phyloP scores from a whole-genome alignment of 2,113 vertebrate species.

The Oreochromis spilurus region DNA sequence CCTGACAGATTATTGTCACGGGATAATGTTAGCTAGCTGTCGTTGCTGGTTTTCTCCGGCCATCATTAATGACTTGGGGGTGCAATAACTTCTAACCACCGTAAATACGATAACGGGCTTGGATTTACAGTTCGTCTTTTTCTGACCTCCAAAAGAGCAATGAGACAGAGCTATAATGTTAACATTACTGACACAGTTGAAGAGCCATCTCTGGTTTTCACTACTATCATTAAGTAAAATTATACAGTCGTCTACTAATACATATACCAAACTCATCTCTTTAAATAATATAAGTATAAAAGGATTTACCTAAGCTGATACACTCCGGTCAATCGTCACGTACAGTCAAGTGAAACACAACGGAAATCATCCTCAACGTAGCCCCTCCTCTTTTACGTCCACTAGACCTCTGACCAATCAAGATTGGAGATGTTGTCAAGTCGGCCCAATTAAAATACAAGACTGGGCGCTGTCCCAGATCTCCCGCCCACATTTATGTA shows the following conservation, averaged over 20 bases:
- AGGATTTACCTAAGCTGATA: conserved; percentile 62
- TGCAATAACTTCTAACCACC: background rate
- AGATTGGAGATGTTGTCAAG: fast-evolving
- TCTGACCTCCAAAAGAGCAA: conserved; percentile 29
- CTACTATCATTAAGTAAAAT: background rate
- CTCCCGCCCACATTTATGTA: background rate
- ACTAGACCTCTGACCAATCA: conserved; percentile 46
- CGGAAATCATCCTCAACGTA: conserved; percentile 37
- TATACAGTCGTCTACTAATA: background rate
- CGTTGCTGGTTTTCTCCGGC: background rate
- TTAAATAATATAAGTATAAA: background rate
- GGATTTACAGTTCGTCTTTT: background rate
- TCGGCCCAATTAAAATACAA: conserved; percentile 37
- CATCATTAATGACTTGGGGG: background rate
- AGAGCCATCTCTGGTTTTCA: background rate
- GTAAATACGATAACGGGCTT: fast-evolving
- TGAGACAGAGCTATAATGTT: background rate
- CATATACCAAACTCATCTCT: background rate
- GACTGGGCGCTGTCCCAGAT: fast-evolving
- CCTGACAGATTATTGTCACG: background rate
- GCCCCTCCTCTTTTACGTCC: conserved; percentile 34
- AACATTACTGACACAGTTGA: background rate
- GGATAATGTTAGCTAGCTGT: conserved; percentile 10
- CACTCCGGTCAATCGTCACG: conserved; percentile 43
- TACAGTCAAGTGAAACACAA: conserved; percentile 55